These are phyloP conservation scores for Ophioninae sp. DNA, from an alignment of 2,888 invertebrate species.

Conservation along the genomic window DNA sequence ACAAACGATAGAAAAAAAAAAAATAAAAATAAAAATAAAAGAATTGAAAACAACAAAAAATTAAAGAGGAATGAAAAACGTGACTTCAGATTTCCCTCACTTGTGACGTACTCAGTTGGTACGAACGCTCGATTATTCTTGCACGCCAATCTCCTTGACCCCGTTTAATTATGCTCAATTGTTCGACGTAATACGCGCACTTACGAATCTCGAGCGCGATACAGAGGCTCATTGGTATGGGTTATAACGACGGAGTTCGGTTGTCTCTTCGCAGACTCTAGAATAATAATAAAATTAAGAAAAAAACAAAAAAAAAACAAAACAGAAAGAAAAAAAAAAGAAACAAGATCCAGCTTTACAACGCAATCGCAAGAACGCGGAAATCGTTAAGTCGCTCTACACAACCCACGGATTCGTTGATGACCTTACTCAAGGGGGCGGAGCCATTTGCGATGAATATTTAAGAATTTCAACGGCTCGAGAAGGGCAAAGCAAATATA, in stretches of 20 bases:
- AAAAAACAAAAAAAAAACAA: too few species aligned
- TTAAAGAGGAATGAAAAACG: not conserved
- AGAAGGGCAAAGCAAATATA: slow-evolving; percentile 7
- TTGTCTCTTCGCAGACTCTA: not conserved
- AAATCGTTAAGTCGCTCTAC: slow-evolving; percentile 67
- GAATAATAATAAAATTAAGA: too few species aligned
- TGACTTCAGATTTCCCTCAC: not conserved
- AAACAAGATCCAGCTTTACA: slow-evolving; percentile 61
- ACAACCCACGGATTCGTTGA: slow-evolving; percentile 52
- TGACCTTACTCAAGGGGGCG: slow-evolving; percentile 37
- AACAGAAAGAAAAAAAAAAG: too few species aligned
- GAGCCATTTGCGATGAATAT: slow-evolving; percentile 31
- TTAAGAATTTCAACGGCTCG: slow-evolving; percentile 23
- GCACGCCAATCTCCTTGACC: slow-evolving; percentile 11
- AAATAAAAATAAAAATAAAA: too few species aligned
- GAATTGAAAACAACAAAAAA: too few species aligned
- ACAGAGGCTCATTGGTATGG: slow-evolving; percentile 13
- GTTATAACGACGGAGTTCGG: slow-evolving; percentile 32
- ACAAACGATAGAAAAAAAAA: too few species aligned
- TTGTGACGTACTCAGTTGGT: not conserved
- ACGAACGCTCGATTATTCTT: slow-evolving; percentile 4
- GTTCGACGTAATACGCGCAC: slow-evolving; percentile 10
- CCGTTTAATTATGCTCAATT: slow-evolving; percentile 10
- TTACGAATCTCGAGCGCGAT: slow-evolving; percentile 20
- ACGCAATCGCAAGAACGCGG: slow-evolving; percentile 63